These are phyloP conservation scores for Trichosurus vulpecula DNA, from an alignment of 2,797 vertebrate genomes.

Conservation along the genomic window DNA sequence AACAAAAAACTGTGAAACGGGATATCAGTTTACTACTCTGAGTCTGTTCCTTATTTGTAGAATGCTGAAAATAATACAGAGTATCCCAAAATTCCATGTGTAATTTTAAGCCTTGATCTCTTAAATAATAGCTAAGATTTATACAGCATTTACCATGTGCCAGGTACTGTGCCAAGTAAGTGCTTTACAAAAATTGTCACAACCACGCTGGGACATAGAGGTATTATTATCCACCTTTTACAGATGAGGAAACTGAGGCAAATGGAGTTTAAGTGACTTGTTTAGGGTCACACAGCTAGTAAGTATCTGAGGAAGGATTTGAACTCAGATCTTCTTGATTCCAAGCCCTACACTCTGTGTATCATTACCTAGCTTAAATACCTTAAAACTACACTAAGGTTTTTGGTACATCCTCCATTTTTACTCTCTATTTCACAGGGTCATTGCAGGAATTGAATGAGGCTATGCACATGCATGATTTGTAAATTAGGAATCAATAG, in stretches of 20 bases:
- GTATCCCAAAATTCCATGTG: not conserved
- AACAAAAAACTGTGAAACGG: not conserved
- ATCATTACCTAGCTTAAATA: not conserved
- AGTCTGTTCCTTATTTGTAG: not conserved
- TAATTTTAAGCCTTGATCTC: not conserved
- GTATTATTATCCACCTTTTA: not conserved
- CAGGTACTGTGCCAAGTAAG: not conserved
- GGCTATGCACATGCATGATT: not conserved
- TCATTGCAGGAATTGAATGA: not conserved
- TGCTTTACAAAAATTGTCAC: not conserved
- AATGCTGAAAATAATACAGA: not conserved
- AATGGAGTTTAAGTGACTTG: not conserved
- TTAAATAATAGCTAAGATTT: not conserved
- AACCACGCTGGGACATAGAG: not conserved
- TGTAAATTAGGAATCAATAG: not conserved
- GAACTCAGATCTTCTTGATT: not conserved
- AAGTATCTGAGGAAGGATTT: not conserved
- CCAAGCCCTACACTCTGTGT: not conserved
- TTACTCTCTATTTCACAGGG: not conserved
- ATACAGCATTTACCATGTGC: not conserved
- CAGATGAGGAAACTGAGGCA: not conserved
- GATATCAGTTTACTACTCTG: not conserved
- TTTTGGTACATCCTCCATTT: not conserved
- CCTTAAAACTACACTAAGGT: not conserved
- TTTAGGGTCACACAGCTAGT: not conserved